A percentile compares a stretch with the other conserved stretches of the same genome.
Conservation (phyloP, 2,113 vertebrate genomes). For the Dryoscopus gambensis region DNA sequence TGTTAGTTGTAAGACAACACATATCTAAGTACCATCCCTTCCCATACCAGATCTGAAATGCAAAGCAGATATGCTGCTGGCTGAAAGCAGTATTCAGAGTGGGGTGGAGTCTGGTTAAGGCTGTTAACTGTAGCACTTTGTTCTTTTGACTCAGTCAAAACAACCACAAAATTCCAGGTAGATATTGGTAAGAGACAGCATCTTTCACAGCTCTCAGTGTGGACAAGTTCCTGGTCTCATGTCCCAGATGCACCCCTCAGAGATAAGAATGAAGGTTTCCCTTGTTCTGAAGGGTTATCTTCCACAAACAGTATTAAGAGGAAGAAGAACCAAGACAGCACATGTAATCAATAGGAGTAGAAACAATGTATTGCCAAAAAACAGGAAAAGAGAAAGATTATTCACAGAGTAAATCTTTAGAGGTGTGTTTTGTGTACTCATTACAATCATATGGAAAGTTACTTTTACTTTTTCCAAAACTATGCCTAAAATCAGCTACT, state of each 20-base stretch:
- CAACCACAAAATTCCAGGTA: not conserved
- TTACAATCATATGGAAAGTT: not conserved
- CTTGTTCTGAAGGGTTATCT: not conserved
- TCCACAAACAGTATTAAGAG: not conserved
- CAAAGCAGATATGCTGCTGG: not conserved
- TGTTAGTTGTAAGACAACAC: not conserved
- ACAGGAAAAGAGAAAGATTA: not conserved
- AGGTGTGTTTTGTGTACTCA: not conserved
- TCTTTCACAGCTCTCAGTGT: not conserved
- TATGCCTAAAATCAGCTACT: not conserved
- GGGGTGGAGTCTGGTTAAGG: not conserved
- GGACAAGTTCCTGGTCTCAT: not conserved
- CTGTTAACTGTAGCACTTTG: not conserved
- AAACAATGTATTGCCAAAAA: not conserved
- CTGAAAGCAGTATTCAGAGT: not conserved
- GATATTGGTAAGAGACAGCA: not conserved
- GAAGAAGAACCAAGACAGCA: not conserved
- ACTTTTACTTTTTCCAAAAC: not conserved
- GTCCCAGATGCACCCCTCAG: not conserved
- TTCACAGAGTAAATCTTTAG: not conserved
- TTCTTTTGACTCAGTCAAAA: not conserved
- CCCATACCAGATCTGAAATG: not conserved
- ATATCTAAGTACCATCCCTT: not conserved
- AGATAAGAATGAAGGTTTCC: not conserved
- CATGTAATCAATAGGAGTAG: not conserved